Base-by-base conservation (phyloP, 2,888 invertebrate genomes). In the Caenorhabditis drosophilae region DNA sequence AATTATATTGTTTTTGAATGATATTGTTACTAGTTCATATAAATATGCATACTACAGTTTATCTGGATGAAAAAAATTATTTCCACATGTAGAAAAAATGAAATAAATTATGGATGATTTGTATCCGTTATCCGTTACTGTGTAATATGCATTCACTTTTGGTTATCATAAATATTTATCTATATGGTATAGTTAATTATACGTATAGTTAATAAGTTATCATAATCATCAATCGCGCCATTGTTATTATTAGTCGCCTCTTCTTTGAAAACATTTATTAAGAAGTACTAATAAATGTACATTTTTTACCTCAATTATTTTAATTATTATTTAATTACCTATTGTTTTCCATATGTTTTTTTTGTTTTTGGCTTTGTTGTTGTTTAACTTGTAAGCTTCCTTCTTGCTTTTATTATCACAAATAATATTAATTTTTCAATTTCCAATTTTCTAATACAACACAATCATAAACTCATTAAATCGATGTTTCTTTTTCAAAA, bases 241-340 rank as follows among this genome's bases (percentile, higher is more conserved):
- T 36, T 36, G 36, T 36, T 40, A 40, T 40, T 40, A 6, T 36
- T 36, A n/a, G n/a, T n/a, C n/a, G n/a, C n/a, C n/a, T n/a, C n/a
- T n/a, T n/a, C n/a, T n/a, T n/a, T n/a, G n/a, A n/a, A n/a, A 31
- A 31, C 12, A 31, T 9, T 31, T 12, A 31, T 31, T 31, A 9
- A 31, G 6, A 18, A 40, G 20, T 40, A 15, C 9, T 40, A 18
- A 40, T 40, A 22, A 20, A 40, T 40, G 18, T 22, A 40, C 9
- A 4, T 36, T n/a, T 36, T 36, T 36, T 16, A 40, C 18, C 40
- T 15, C 40, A 40, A 42, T 23, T 23, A 42, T 42, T n/a, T 23
- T 23, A 12, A 42, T 42, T 52, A 63, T 63, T 35, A 26, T 49
- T 45, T 63, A 63, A 63, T 63, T 63, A 53, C 49, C 57, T 53